Evolutionary conservation across 2,888 invertebrate species (phyloP).

Genomic region (Nebria salina): DNA sequence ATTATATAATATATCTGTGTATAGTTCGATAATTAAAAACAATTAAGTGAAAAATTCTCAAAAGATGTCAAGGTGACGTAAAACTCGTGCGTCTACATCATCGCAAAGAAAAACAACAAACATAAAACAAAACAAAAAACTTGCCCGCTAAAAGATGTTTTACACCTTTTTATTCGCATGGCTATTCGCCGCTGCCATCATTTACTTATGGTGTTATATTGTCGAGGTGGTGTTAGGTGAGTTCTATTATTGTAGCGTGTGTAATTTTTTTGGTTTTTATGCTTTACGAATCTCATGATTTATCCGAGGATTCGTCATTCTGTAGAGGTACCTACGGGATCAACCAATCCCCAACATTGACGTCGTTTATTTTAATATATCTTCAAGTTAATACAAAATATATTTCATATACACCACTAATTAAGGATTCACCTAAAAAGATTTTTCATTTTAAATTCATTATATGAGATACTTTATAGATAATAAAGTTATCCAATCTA

Average conservation of each 20-base stretch:
- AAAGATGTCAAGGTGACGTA: constrained; percentile 30
- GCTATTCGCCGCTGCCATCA: constrained; percentile 57
- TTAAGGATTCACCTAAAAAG: neutral
- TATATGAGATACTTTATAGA: no score
- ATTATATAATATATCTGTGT: neutral
- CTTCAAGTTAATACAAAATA: no score
- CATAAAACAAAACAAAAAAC: constrained; percentile 1
- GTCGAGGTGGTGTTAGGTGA: constrained; percentile 72
- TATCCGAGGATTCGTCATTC: neutral
- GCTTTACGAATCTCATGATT: no score
- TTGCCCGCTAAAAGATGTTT: constrained; percentile 30
- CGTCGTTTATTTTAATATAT: no score
- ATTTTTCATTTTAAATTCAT: no score
- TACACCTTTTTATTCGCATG: constrained; percentile 54
- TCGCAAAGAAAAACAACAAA: constrained; percentile 2
- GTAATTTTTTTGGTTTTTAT: neutral
- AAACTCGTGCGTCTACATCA: constrained; percentile 3
- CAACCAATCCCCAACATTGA: neutral
- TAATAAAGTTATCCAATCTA: no score
- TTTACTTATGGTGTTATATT: constrained; percentile 65
- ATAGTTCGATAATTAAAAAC: neutral
- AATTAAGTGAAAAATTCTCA: constrained; percentile 13
- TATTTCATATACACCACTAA: no score
- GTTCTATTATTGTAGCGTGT: constrained; percentile 53
- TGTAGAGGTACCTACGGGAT: neutral